Evolutionary conservation across 2,113 vertebrate genomes (phyloP).

Genomic region (Craseonycteris thonglongyai): DNA sequence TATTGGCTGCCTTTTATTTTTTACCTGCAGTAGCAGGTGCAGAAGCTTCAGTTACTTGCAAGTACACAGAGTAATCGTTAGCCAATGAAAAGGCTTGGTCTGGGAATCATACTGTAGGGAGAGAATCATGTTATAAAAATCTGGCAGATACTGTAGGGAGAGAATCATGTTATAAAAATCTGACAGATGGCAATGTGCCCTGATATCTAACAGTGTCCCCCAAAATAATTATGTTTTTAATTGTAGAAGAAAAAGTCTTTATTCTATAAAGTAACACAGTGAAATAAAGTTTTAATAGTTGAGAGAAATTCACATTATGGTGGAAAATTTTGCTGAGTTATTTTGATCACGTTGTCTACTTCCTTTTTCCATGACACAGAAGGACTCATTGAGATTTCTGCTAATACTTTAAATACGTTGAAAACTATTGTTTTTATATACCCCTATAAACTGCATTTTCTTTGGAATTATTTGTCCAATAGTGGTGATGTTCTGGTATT

Average conservation of each 20-base stretch:
- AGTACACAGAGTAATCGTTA: slow-evolving; percentile 53
- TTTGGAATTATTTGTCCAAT: neutral
- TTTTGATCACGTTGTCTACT: neutral
- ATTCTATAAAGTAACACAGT: neutral
- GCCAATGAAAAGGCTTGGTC: slow-evolving; percentile 12
- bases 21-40: slow-evolving; percentile 45
- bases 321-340: neutral
- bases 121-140: neutral
- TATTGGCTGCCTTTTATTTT: slow-evolving; percentile 64
- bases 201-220: neutral
- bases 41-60: slow-evolving; percentile 42
- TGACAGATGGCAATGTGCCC: neutral
- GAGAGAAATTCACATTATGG: neutral
- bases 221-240: neutral
- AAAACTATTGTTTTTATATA: neutral
- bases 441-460: neutral
- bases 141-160: neutral
- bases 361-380: neutral
- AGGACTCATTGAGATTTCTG: neutral
- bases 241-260: neutral
- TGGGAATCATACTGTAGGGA: neutral
- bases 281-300: neutral
- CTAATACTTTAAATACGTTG: neutral
- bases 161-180: neutral
- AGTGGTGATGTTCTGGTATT: neutral